Evolutionary conservation across 2,888 invertebrate species (phyloP), one percentile per base, ranked within the genome.

Genomic region (Dasypolia templi): DNA sequence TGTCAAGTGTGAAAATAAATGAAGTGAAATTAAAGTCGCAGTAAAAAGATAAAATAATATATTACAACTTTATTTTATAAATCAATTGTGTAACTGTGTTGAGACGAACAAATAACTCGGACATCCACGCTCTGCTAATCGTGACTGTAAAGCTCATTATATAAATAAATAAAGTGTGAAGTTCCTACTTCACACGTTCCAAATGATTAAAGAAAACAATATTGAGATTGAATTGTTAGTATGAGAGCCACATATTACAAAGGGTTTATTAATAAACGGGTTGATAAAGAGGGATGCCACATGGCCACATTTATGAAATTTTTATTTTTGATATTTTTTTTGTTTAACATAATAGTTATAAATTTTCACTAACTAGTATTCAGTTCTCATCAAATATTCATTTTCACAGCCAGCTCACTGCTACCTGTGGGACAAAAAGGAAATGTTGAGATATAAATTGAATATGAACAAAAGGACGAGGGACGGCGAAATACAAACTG

Each of bases 341-440:
- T 86, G 77, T 83, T 79, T 79, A 86, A 85, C 82, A 84, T 87
- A 83, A 88, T 82, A 86, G 71, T 79, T 86, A 86, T 85, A 86
- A 89, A 86, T 89, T 89, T 86, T 91, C 84, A 88, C 92, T 93
- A 93, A 87, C 92, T 93, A 93, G 81, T 89, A 77, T 89, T 93
- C 93, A 92, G 92, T 92, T 92, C 91, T 89, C 82, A 86, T 84
- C 75, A 82, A 82, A 84, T 90, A 87, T 88, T 91, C 88, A 82
- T 79, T 89, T 89, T 90, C 89, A 90, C 89, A 90, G 90, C 87
- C 89, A 83, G 77, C 81, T 86, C 89, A 86, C 89, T 93, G 95
- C 92, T 95, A 95, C 91, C 95, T 95, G 95, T 68, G 84, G 89
- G 86, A 84, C 85, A 85, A 83, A 83, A n/a, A 81, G 77, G 32